These are phyloP conservation scores for Coleophora flavipennella DNA, from an alignment of 2,888 invertebrate species.

Conservation along the genomic window DNA sequence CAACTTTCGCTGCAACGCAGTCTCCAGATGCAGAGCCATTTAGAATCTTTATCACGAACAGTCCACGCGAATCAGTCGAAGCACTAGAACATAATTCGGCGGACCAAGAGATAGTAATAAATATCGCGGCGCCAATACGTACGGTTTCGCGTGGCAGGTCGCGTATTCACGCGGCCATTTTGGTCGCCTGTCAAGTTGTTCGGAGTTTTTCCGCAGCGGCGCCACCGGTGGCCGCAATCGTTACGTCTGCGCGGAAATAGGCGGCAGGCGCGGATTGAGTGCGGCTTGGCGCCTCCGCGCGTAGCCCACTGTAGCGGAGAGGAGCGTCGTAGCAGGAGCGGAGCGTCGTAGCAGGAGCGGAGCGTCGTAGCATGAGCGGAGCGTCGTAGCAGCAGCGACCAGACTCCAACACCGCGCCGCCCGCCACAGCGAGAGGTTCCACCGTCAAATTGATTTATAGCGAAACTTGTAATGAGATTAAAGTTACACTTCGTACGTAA, in stretches of 20 bases:
- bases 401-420: constrained; percentile 1
- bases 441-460: constrained; percentile 55
- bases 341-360: too few species aligned
- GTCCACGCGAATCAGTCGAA: constrained; percentile 31
- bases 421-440: constrained; percentile 31
- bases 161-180: constrained; percentile 69
- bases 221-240: constrained; percentile 44
- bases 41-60: constrained; percentile 27
- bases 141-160: constrained; percentile 53
- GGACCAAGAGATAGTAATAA: constrained; percentile 47
- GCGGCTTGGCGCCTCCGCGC: not conserved
- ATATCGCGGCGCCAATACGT: constrained; percentile 55
- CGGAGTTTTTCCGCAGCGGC: constrained; percentile 43
- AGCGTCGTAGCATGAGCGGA: too few species aligned
- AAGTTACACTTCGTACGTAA: constrained; percentile 45
- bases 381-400: not conserved
- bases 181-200: constrained; percentile 59
- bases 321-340: not conserved
- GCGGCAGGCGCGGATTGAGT: constrained; percentile 11
- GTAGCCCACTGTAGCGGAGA: not conserved
- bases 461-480: constrained; percentile 61
- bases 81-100: constrained; percentile 58
- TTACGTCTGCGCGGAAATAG: constrained; percentile 63
- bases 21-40: constrained; percentile 68
- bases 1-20: constrained; percentile 66